Evolutionary conservation across 1,140 invertebrate genomes (phyloP).

Genomic region (Drosophila tristis): DNA sequence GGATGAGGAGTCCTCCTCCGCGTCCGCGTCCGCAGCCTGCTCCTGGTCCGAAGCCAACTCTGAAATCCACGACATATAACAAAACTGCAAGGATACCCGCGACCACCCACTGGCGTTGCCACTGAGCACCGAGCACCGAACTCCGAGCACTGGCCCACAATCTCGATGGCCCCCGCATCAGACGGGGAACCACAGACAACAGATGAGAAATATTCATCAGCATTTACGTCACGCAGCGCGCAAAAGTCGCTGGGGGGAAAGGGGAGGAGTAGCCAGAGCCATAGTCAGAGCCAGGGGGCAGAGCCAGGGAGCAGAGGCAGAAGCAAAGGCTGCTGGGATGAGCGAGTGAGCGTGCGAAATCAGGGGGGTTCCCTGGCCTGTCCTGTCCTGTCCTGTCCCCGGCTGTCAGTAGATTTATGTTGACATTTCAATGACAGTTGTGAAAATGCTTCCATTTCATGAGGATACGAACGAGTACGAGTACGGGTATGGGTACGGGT

Average conservation of each 20-base stretch:
- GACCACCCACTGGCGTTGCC: conserved; percentile 1
- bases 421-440: conserved; percentile 82
- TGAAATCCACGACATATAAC: conserved; percentile 56
- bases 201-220: conserved; percentile 77
- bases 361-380: not conserved
- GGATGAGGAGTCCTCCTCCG: conserved; percentile 16
- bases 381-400: conserved; percentile 24
- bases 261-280: conserved; percentile 2
- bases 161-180: conserved; percentile 8
- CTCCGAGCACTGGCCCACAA: conserved; percentile 2
- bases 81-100: conserved; percentile 55
- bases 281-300: not conserved
- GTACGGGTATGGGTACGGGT: conserved; percentile 8
- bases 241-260: conserved; percentile 52
- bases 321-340: conserved; percentile 7
- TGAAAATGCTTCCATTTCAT: conserved; percentile 73
- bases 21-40: not conserved
- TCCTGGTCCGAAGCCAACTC: conserved; percentile 18
- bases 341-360: not conserved
- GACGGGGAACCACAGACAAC: conserved; percentile 50
- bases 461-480: not conserved
- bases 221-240: conserved; percentile 79
- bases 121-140: not conserved
- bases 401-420: conserved; percentile 77
- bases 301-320: not conserved